Evolutionary conservation across 2,797 vertebrate genomes (phyloP).

Genomic region (Poeciliopsis turneri): DNA sequence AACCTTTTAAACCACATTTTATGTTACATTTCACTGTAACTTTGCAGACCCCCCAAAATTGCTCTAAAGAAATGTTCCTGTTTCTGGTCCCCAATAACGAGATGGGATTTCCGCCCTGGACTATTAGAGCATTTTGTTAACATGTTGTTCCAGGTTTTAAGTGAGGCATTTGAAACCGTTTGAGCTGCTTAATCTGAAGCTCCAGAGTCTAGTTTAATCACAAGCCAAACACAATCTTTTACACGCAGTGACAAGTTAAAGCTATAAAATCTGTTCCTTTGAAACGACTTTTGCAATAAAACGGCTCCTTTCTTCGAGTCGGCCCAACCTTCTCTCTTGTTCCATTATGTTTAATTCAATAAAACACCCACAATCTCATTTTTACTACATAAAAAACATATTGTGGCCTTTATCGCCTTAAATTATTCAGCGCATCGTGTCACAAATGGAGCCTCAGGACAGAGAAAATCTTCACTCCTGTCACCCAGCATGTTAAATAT

Average conservation of each 20-base stretch:
- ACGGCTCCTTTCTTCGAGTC: background rate
- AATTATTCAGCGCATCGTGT: slow-evolving; percentile 43
- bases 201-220: background rate
- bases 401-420: slow-evolving; percentile 27
- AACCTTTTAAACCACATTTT: too few relatives aligned
- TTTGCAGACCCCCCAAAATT: too few relatives aligned
- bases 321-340: background rate
- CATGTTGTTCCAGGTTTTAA: background rate
- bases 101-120: too few relatives aligned
- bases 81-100: too few relatives aligned
- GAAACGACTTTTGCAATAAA: slow-evolving; percentile 11
- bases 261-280: slow-evolving; percentile 8
- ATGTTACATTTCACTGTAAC: too few relatives aligned
- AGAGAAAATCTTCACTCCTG: slow-evolving; percentile 30
- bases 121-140: background rate
- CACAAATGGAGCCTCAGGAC: slow-evolving; percentile 46
- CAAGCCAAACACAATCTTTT: background rate
- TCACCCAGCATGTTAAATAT: slow-evolving; percentile 60
- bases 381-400: slow-evolving; percentile 22
- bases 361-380: slow-evolving; percentile 23
- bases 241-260: background rate
- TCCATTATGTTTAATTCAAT: slow-evolving; percentile 28
- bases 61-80: too few relatives aligned
- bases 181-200: background rate
- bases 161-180: background rate